Percentiles rank a stretch among this genome's conserved stretches.
Conservation (phyloP, 2,113 vertebrate genomes). For the Naja naja region DNA sequence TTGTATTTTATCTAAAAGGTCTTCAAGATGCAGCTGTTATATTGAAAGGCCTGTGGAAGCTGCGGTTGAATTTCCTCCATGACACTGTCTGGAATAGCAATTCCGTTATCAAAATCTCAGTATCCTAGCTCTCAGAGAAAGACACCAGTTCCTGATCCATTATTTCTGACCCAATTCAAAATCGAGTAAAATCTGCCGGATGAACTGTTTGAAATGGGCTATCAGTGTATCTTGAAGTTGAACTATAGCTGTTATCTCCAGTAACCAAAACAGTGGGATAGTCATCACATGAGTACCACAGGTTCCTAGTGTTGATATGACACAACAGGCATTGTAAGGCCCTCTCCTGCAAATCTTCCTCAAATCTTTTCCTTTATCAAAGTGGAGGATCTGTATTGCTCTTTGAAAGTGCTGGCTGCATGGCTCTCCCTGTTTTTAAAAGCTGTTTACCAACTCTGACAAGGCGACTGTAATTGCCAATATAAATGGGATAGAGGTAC, state of each 20-base stretch:
- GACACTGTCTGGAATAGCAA: not conserved
- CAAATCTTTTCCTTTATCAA: not conserved
- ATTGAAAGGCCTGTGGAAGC: not conserved
- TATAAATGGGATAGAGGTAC: not conserved
- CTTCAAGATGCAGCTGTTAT: not conserved
- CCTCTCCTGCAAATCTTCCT: not conserved
- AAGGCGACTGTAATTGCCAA: not conserved
- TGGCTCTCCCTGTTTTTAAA: not conserved
- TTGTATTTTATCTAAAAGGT: not conserved
- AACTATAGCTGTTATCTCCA: not conserved
- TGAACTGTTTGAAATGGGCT: not conserved
- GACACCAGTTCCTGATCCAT: not conserved
- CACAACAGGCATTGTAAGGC: not conserved
- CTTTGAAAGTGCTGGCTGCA: not conserved
- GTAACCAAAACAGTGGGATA: not conserved
- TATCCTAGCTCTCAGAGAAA: not conserved
- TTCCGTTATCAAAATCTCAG: not conserved
- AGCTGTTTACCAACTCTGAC: not conserved
- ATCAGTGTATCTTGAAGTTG: not conserved
- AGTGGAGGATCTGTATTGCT: not conserved
- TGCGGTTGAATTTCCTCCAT: not conserved
- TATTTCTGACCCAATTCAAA: not conserved
- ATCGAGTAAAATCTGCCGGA: not conserved
- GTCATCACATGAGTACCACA: not conserved
- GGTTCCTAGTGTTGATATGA: not conserved